These are phyloP conservation scores for Enteromius paludinosus DNA, from an alignment of 2,797 vertebrate genomes.

Conservation along the genomic window DNA sequence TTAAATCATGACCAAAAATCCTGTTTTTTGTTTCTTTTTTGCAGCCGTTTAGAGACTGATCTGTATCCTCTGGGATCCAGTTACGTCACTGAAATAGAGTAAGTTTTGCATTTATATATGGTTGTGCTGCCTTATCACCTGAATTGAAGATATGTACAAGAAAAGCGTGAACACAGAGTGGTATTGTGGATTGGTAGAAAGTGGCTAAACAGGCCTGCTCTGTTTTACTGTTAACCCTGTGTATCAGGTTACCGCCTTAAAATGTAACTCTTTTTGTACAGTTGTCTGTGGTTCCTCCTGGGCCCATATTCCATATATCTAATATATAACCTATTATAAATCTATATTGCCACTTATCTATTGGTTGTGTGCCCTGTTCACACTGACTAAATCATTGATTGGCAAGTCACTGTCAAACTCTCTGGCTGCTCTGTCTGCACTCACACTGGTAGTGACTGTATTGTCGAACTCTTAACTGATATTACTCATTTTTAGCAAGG, in stretches of 20 bases:
- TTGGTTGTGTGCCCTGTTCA: background rate
- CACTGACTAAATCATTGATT: background rate
- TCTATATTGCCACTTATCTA: background rate
- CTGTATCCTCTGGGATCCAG: conserved; percentile 85
- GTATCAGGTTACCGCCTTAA: conserved; percentile 6
- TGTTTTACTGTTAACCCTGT: background rate
- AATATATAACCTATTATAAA: background rate
- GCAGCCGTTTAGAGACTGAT: conserved; percentile 83
- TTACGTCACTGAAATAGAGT: conserved; percentile 85
- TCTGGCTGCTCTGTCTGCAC: background rate
- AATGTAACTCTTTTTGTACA: background rate
- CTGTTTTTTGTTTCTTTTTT: background rate
- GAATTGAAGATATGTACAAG: background rate
- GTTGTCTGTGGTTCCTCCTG: background rate
- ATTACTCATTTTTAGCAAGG: background rate
- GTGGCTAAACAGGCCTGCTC: conserved; percentile 7
- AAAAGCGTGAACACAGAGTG: background rate
- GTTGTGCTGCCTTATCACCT: background rate
- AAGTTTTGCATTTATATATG: conserved; percentile 61
- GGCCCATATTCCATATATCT: background rate
- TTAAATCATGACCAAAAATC: background rate
- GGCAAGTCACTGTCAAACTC: background rate
- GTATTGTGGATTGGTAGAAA: background rate
- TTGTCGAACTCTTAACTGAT: background rate
- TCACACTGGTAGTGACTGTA: background rate